These are phyloP conservation scores for Phalacrocorax pelagicus DNA, from an alignment of 2,113 vertebrate species.

Conservation along the genomic window DNA sequence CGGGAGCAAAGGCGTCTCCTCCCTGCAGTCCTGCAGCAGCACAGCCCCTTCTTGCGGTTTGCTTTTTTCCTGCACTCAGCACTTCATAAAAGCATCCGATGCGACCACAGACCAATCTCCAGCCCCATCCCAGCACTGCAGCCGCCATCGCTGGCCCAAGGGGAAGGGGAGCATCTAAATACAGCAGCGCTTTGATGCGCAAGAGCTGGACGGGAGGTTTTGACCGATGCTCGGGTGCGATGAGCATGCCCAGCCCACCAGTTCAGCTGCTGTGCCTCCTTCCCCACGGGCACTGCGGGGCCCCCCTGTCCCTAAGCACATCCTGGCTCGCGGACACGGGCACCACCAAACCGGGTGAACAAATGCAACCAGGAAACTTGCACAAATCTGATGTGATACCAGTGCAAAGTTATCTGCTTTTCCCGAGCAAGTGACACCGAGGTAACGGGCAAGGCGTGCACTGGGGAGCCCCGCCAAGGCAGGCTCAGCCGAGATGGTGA, in stretches of 20 bases:
- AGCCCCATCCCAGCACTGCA: neutral
- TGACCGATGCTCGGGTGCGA: neutral
- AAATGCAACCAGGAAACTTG: neutral
- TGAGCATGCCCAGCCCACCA: rapidly evolving
- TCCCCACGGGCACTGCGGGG: rapidly evolving
- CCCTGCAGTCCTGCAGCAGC: slow-evolving; percentile 1
- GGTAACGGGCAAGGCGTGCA: rapidly evolving
- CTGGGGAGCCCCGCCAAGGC: neutral
- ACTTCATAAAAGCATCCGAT: slow-evolving; percentile 23
- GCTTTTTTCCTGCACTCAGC: slow-evolving; percentile 34
- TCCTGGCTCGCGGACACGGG: rapidly evolving
- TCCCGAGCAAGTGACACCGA: rapidly evolving
- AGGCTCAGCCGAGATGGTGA: neutral
- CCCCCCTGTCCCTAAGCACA: rapidly evolving
- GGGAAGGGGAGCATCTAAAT: neutral
- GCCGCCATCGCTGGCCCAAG: neutral
- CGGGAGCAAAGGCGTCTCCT: rapidly evolving
- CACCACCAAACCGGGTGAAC: rapidly evolving
- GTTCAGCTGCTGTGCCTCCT: neutral
- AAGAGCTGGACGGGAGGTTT: neutral
- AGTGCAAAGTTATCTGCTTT: neutral
- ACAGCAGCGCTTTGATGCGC: neutral
- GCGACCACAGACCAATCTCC: slow-evolving; percentile 53
- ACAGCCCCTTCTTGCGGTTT: slow-evolving; percentile 11
- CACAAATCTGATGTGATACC: neutral